phyloP scores from a whole-genome alignment of 2,113 vertebrate species.

The Thryonomys swinderianus region DNA sequence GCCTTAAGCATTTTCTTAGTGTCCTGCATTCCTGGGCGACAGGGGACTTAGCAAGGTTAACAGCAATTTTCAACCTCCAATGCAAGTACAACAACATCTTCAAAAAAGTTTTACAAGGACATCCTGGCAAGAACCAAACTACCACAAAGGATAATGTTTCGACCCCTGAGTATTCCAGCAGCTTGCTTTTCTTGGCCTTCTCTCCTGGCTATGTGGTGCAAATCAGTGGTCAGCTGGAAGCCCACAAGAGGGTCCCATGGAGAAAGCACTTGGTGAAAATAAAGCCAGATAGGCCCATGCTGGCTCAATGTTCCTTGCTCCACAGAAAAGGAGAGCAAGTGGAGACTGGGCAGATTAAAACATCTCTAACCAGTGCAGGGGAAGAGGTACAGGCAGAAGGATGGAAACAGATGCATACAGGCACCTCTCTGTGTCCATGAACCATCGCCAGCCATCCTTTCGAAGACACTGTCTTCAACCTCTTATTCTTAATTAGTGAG shows the following conservation, averaged over 20 bases:
- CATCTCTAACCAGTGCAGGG: background rate
- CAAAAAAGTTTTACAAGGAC: constrained; percentile 81
- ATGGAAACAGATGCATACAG: background rate
- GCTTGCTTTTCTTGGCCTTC: constrained; percentile 80
- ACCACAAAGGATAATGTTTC: constrained; percentile 66
- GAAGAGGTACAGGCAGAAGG: background rate
- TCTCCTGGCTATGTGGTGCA: constrained; percentile 23
- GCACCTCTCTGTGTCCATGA: background rate
- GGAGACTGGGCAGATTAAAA: constrained; percentile 69
- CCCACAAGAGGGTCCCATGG: constrained; percentile 75
- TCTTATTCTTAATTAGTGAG: background rate
- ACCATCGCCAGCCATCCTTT: background rate
- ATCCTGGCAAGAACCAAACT: constrained; percentile 75
- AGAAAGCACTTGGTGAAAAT: constrained; percentile 71
- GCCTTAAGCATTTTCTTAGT: constrained; percentile 55
- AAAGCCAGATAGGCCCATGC: constrained; percentile 68
- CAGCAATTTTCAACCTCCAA: constrained; percentile 10
- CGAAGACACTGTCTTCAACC: background rate
- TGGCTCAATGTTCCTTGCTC: constrained; percentile 56
- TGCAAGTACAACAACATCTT: constrained; percentile 61
- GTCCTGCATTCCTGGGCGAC: constrained; percentile 59
- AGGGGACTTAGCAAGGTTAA: constrained; percentile 41
- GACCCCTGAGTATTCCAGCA: constrained; percentile 72
- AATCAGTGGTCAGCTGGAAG: constrained; percentile 59
- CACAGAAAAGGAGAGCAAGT: constrained; percentile 56